These are phyloP conservation scores for Timema cristinae DNA, from an alignment of 2,888 invertebrate species.

Conservation along the genomic window DNA sequence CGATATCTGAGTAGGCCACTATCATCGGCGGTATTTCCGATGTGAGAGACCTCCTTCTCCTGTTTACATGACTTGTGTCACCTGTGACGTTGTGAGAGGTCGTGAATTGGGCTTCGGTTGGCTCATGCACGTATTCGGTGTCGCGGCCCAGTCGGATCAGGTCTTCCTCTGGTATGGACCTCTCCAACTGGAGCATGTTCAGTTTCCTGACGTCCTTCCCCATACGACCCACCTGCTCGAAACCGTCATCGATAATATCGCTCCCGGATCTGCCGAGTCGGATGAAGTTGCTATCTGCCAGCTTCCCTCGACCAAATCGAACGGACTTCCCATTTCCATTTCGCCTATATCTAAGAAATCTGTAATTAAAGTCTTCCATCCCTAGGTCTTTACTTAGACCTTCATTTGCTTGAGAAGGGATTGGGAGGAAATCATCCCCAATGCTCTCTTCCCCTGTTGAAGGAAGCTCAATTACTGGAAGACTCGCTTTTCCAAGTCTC, in stretches of 20 bases:
- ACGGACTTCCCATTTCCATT: conserved; percentile 9
- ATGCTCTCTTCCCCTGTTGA: background rate
- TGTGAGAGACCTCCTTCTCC: too few relatives aligned
- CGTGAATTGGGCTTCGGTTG: too few relatives aligned
- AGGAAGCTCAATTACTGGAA: background rate
- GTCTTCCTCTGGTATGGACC: background rate
- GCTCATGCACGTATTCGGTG: too few relatives aligned
- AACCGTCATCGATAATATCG: background rate
- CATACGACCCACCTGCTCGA: background rate
- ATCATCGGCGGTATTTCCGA: too few relatives aligned
- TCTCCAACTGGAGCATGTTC: background rate
- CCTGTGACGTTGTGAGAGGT: background rate
- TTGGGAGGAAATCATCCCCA: conserved; percentile 11
- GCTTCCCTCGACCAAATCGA: conserved; percentile 25
- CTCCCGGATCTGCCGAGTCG: conserved; percentile 21
- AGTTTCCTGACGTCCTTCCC: background rate
- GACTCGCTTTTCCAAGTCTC: conserved; percentile 9
- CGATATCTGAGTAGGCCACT: too few relatives aligned
- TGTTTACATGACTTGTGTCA: background rate
- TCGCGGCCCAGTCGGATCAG: background rate
- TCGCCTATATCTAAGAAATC: conserved; percentile 32
- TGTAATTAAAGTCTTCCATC: too few relatives aligned
- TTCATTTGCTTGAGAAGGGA: too few relatives aligned
- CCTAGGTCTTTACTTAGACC: too few relatives aligned
- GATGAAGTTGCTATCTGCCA: conserved; percentile 29